Evolutionary conservation across 2,113 vertebrate genomes (phyloP).

Genomic region (Corythornis cristatus): DNA sequence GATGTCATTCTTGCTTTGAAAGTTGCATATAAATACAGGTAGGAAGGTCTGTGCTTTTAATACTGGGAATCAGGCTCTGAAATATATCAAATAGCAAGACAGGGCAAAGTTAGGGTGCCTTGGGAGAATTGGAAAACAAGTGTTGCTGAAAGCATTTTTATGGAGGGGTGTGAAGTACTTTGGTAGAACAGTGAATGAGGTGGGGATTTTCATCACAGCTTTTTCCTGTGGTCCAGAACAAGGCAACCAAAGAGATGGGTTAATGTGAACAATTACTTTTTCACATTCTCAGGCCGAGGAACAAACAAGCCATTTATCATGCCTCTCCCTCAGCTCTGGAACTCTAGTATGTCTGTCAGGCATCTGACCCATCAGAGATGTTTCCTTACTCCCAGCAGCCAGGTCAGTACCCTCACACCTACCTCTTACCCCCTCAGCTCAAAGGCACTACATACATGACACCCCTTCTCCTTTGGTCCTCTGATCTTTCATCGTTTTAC

Average conservation of each 20-base stretch:
- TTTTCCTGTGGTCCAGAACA: not conserved
- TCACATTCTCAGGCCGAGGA: not conserved
- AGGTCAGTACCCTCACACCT: not conserved
- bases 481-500: not conserved
- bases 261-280: not conserved
- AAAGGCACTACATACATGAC: not conserved
- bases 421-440: not conserved
- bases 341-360: rapidly evolving
- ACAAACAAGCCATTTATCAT: not conserved
- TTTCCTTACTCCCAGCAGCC: not conserved
- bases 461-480: rapidly evolving
- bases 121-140: not conserved
- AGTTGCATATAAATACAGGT: not conserved
- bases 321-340: not conserved
- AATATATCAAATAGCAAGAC: not conserved
- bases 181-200: not conserved
- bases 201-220: not conserved
- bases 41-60: not conserved
- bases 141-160: rapidly evolving
- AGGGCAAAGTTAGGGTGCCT: not conserved
- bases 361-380: not conserved
- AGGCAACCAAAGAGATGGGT: not conserved
- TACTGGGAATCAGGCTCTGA: not conserved
- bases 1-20: not conserved
- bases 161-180: not conserved